Evolutionary conservation across 2,797 vertebrate species (phyloP).

Genomic region (Limnodromus scolopaceus): DNA sequence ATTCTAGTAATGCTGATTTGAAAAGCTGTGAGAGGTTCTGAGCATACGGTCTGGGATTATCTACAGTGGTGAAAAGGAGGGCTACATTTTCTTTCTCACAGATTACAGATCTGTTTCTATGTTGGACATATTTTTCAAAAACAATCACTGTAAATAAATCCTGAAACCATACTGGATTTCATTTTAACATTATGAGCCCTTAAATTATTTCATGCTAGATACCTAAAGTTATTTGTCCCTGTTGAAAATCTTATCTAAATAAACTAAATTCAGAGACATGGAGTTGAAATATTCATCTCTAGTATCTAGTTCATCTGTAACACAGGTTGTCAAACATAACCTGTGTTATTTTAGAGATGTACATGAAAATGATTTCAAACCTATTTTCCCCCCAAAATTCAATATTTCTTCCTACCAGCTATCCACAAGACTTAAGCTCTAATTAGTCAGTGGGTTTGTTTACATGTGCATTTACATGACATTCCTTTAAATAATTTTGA

Average conservation of each 20-base stretch:
- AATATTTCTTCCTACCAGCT: neutral
- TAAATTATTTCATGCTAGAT: neutral
- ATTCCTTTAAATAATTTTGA: neutral
- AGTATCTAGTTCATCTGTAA: neutral
- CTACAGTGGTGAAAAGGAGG: neutral
- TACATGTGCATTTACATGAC: neutral
- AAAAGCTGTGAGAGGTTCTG: neutral
- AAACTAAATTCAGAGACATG: neutral
- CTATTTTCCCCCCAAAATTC: accelerated
- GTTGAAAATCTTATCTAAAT: neutral
- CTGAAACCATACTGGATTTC: neutral
- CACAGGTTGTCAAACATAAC: neutral
- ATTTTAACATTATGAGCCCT: neutral
- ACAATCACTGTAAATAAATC: neutral
- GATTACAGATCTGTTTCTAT: neutral
- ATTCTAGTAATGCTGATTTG: neutral
- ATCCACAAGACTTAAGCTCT: neutral
- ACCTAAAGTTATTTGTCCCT: neutral
- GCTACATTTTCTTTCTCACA: neutral
- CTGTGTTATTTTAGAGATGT: neutral
- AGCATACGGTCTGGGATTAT: neutral
- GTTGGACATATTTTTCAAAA: neutral
- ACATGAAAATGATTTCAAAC: neutral
- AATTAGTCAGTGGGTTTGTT: neutral
- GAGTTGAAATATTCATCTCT: neutral